Evolutionary conservation across 2,888 invertebrate species (phyloP).

Genomic region (Pristionchus exspectatus): DNA sequence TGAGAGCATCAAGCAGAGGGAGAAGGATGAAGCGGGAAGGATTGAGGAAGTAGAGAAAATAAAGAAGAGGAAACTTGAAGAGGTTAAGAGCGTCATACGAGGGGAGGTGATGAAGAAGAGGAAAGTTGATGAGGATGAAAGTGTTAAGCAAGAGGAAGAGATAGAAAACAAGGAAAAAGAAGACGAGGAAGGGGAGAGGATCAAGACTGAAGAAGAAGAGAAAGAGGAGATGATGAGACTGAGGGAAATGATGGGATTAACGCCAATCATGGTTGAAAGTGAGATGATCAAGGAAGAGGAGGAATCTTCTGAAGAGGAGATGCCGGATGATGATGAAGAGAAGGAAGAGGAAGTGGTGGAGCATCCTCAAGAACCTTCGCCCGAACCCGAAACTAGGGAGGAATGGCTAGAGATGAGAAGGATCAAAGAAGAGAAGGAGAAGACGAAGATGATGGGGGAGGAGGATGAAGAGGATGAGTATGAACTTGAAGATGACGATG

Average conservation of each 20-base stretch:
- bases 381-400: background rate
- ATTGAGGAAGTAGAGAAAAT: background rate
- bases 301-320: background rate
- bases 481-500: too few species aligned
- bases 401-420: too few species aligned
- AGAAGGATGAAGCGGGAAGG: background rate
- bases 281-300: background rate
- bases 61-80: background rate
- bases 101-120: conserved; percentile 12
- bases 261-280: background rate
- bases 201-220: background rate
- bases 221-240: background rate
- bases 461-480: too few species aligned
- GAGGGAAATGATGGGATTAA: background rate
- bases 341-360: background rate
- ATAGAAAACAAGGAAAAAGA: background rate
- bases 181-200: background rate
- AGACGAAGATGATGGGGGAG: too few species aligned
- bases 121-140: background rate
- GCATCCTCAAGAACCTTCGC: background rate
- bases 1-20: background rate
- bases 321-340: background rate
- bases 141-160: background rate
- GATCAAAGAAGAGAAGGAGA: too few species aligned
- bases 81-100: background rate